Evolutionary conservation across 2,888 invertebrate species (phyloP), one percentile per base, ranked within the genome.

Genomic region (Drosophila putrida): DNA sequence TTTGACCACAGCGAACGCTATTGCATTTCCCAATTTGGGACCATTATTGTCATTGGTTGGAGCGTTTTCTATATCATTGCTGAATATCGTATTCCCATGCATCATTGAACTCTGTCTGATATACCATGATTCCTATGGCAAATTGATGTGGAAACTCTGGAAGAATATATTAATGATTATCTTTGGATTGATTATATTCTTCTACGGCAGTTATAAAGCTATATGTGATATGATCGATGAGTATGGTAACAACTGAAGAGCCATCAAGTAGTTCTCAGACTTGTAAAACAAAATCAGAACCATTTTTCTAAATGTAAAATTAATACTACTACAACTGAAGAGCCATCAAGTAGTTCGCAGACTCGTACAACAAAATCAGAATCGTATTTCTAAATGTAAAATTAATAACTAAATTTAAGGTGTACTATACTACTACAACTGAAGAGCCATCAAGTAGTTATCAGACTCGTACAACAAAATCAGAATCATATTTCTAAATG

Each of bases 51-150:
- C 63, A 2, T 35, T 83, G 6, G 35, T 80, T 1, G 82, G 82
- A 0, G 58, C 82, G 0, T 55, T 84, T 6, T 43, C 78, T 44
- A 58, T 80, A 8, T 71, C 82, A 4, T 6, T 80, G 35, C 57
- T 83, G 5, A 84, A 82, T 58, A n/a, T 83, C 2, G 54, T 84
- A 25, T 70, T 80, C 5, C 83, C 84, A 0, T 74, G 74, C 5
- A 20, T 39, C 10, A 64, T 80, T 6, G 79, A 83, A 0, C 35
- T 83, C 2, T 80, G 80, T 10, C 58, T 83, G 20, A 28, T 53
- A 4, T 82, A 72, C 54, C 13, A 62, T 6, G 3, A 10, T 3
- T 39, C 55, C 2, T 71, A 70, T 50, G 82, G 84, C 2, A 11
- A 2, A 5, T 5, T 61, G 0, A 47, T 10, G 6, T 84, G 78